Evolutionary conservation across 2,797 vertebrate species (phyloP), one percentile per base, ranked within the genome.

Genomic region (Poecilia velifera): DNA sequence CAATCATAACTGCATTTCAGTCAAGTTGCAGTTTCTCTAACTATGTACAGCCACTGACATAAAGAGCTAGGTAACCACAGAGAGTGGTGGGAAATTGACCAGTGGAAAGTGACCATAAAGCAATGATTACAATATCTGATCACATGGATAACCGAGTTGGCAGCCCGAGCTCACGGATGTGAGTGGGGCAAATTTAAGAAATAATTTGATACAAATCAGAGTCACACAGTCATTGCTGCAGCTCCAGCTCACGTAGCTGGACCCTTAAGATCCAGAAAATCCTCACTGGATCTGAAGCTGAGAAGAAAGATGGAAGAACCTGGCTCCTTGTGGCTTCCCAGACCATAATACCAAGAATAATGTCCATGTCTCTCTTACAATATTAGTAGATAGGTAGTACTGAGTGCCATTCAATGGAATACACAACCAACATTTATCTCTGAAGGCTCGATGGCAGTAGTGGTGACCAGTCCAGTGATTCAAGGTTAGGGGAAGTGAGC

Each of bases 121-220:
- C 66, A 70, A 25, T 22, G 34, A 39, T 43, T n/a, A 41, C 66
- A 70, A 41, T 43, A 70, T n/a, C 66, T 43, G 66, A 70, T 41
- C 36, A 43, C 22, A 70, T n/a, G 66, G 22, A 70, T 13, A 70
- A 36, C 34, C 0, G 34, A 39, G 8, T 9, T 39, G 62, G 34
- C 18, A 39, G 34, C 62, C 39, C 34, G 1, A 66, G 62, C 34
- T 66, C 62, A 20, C 0, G 0, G 34, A 66, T 39, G 62, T 28
- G 53, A 57, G 53, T 28, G 25, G 25, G 53, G 25, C 10, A 10
- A 68, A 41, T 68, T 41, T 22, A 13, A 68, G 64, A 68, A 68
- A 68, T 68, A 25, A 68, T 68, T 66, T 36, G 62, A 66, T 39
- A 66, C 62, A 66, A 66, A 66, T 66, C 62, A 39, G 6, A 59